Conservation (phyloP, 2,797 vertebrate species). For the Cottoperca gobio region DNA sequence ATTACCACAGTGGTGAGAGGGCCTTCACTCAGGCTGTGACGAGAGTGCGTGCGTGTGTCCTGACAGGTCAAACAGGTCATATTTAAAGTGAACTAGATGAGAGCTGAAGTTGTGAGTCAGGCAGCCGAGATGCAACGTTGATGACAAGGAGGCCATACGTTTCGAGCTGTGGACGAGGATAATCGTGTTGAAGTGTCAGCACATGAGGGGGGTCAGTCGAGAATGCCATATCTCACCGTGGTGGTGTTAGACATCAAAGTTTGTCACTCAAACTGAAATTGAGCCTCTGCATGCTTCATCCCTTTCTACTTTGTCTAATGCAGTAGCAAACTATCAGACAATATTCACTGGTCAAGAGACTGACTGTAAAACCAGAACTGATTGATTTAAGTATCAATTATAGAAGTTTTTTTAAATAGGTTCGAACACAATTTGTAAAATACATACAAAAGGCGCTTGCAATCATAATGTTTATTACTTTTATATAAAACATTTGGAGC, state of each 20-base stretch:
- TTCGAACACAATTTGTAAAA: not conserved
- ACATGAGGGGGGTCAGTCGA: not conserved
- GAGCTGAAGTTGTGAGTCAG: constrained; percentile 46
- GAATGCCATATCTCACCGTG: constrained; percentile 13
- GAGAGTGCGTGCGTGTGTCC: constrained; percentile 6
- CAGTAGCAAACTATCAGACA: not conserved
- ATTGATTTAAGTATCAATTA: not conserved
- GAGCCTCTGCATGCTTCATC: not conserved
- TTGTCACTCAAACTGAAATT: constrained; percentile 8
- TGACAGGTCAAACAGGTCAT: constrained; percentile 43
- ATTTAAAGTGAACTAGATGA: constrained; percentile 64
- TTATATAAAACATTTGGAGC: not conserved
- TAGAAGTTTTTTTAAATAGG: not conserved
- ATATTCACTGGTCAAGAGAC: not conserved
- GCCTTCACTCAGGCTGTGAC: constrained; percentile 17
- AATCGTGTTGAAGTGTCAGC: constrained; percentile 42
- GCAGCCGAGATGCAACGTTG: constrained; percentile 32
- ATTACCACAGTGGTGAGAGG: constrained; percentile 53
- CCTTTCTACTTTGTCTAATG: constrained; percentile 19
- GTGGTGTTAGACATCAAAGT: constrained; percentile 35
- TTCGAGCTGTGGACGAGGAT: constrained; percentile 24
- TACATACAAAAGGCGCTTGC: not conserved
- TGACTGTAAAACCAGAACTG: not conserved
- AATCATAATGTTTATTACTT: not conserved
- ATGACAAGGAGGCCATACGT: constrained; percentile 31